These are phyloP conservation scores for Ericerus pela DNA, from an alignment of 1,140 invertebrate genomes.

Conservation along the genomic window DNA sequence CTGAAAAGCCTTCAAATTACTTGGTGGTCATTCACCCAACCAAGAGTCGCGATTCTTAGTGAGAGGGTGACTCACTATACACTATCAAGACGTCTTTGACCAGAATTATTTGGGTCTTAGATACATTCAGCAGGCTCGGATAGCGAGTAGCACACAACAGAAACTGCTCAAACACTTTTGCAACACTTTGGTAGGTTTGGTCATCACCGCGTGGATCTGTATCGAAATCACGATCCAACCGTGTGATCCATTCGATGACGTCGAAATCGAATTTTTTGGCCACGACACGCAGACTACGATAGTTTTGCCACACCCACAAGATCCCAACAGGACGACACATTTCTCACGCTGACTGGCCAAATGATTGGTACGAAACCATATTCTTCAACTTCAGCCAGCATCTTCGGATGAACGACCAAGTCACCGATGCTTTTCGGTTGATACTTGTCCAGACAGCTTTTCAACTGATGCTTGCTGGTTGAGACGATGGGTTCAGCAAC, in stretches of 20 bases:
- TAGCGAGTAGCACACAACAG: conserved; percentile 50
- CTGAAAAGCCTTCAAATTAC: too few relatives aligned
- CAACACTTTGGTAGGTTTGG: conserved; percentile 33
- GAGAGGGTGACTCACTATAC: conserved; percentile 41
- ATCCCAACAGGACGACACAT: conserved; percentile 47
- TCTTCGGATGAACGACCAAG: conserved; percentile 43
- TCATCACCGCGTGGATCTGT: conserved; percentile 28
- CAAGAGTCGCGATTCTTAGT: too few relatives aligned
- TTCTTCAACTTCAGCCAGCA: conserved; percentile 41
- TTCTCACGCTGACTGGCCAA: conserved; percentile 16
- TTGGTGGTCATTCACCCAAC: too few relatives aligned
- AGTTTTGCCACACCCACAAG: conserved; percentile 56
- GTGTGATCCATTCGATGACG: conserved; percentile 55
- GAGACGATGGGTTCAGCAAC: not conserved
- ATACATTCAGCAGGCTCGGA: conserved; percentile 35
- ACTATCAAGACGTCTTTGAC: conserved; percentile 63
- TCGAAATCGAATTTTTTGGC: conserved; percentile 40
- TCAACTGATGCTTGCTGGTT: not conserved
- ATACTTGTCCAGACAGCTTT: conserved; percentile 33
- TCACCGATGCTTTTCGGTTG: conserved; percentile 37
- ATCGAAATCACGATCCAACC: conserved; percentile 37
- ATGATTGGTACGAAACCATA: conserved; percentile 36
- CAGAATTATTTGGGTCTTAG: conserved; percentile 39
- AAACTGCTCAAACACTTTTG: conserved; percentile 48
- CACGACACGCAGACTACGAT: conserved; percentile 40